Base-by-base conservation (phyloP, 2,113 vertebrate species). In the Misgurnus mizolepis region DNA sequence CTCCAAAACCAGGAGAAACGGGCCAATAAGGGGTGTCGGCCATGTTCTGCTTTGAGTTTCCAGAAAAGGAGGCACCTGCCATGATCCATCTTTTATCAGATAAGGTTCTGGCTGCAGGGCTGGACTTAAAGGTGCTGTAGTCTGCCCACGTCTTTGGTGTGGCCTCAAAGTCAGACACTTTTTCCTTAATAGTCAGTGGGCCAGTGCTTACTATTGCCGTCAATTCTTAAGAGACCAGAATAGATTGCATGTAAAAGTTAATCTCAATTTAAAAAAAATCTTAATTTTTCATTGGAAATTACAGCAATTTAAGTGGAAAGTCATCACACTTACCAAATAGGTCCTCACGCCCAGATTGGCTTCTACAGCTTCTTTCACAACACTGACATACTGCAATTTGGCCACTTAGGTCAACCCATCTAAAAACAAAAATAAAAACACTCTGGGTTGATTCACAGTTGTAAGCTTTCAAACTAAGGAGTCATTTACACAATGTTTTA, bases 401-500 rank as follows among this genome's bases (percentile, higher is more conserved):
- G 1, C 86, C 89, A 84, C 71, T 64, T 0, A 91, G 17, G 2
- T 91, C 90, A 53, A 90, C 80, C 92, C 92, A 92, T 14, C 90
- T 92, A 65, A 15, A 17, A 34, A 43, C 56, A 27, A 10, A 43
- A 2, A 39, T 1, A 15, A 6, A 10, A 4, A 40, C 27, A 34
- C 27, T 34, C 27, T 34, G 27, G 27, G 27, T 34, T 34, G 27
- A 2, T 34, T 2, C 27, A 34, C 27, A 34, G 27, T 34, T 34
- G 1, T 34, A 34, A 34, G 2, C 27, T 34, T 34, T 34, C 27
- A 34, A 34, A 34, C 27, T 22, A 22, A 22, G 3, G 27, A 34
- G 27, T 34, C 3, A 3, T 34, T 34, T 34, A 34, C 27, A 34
- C 3, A 34, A 34, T 34, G 3, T 34, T 34, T 34, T 34, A 3